Conservation (phyloP, 2,797 vertebrate species). For the Diplodus sargus region DNA sequence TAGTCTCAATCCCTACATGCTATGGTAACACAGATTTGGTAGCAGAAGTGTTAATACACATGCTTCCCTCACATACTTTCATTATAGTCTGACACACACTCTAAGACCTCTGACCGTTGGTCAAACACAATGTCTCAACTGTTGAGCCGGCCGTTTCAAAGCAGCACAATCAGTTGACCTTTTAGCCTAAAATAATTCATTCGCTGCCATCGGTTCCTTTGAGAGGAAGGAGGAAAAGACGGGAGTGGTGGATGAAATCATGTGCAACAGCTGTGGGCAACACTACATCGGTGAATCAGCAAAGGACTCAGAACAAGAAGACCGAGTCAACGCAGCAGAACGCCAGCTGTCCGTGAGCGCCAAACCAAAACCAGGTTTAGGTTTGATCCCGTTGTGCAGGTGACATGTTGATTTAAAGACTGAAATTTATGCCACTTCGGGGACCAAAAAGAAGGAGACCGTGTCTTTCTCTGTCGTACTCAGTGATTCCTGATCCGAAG, state of each 20-base stretch:
- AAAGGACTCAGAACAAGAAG: slow-evolving; percentile 20
- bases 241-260: slow-evolving; percentile 15
- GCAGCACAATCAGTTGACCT: neutral
- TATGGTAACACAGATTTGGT: neutral
- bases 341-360: slow-evolving; percentile 1
- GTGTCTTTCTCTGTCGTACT: neutral
- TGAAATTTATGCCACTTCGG: neutral
- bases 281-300: neutral
- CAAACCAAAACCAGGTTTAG: slow-evolving; percentile 1
- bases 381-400: slow-evolving; percentile 15
- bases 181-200: slow-evolving; percentile 1
- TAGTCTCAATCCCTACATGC: too few relatives aligned
- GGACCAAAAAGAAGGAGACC: neutral
- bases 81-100: slow-evolving; percentile 10
- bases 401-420: slow-evolving; percentile 6
- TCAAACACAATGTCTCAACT: neutral
- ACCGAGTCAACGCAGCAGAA: slow-evolving; percentile 4
- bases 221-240: slow-evolving; percentile 13
- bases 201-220: neutral
- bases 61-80: neutral
- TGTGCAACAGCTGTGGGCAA: slow-evolving; percentile 20
- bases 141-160: neutral
- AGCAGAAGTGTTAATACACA: neutral
- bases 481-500: neutral
- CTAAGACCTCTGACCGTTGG: slow-evolving; percentile 4